Conservation (phyloP, 1,140 invertebrate genomes). For the Drosophila sucinea region DNA sequence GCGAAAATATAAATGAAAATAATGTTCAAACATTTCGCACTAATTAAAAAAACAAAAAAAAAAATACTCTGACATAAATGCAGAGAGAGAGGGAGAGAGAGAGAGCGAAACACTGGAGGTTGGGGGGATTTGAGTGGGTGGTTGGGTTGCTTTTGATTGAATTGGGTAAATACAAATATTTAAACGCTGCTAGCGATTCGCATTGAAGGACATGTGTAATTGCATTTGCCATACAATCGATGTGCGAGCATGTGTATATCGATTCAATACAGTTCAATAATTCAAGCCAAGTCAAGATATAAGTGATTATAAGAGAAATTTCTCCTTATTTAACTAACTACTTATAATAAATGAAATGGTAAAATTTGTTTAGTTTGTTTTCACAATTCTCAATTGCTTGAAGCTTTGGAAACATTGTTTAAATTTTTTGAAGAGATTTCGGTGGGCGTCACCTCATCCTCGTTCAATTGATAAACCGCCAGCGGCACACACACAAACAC, state of each 20-base stretch:
- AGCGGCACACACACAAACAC: conserved; percentile 40
- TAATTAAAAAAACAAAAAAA: conserved; percentile 62
- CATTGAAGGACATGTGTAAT: conserved; percentile 70
- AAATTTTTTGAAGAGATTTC: conserved; percentile 8
- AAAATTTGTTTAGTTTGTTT: not conserved
- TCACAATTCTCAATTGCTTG: not conserved
- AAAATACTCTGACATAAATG: conserved; percentile 1
- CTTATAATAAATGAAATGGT: too few relatives aligned
- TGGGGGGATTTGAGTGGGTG: not conserved
- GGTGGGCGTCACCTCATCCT: conserved; percentile 39
- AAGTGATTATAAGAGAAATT: too few relatives aligned
- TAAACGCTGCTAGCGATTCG: conserved; percentile 41
- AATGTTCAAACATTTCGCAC: conserved; percentile 75
- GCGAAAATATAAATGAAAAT: conserved; percentile 65
- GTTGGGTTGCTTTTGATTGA: not conserved
- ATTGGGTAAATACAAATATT: conserved; percentile 52
- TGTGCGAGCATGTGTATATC: conserved; percentile 39
- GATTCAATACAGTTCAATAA: conserved; percentile 13
- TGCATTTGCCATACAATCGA: conserved; percentile 53
- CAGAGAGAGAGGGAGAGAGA: not conserved
- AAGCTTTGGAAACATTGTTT: conserved; percentile 1
- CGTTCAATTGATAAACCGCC: conserved; percentile 67
- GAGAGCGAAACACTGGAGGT: not conserved
- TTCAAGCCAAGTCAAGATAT: not conserved
- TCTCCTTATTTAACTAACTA: too few relatives aligned